Conservation (phyloP, 2,888 invertebrate species). For the Tiliacea citrago region DNA sequence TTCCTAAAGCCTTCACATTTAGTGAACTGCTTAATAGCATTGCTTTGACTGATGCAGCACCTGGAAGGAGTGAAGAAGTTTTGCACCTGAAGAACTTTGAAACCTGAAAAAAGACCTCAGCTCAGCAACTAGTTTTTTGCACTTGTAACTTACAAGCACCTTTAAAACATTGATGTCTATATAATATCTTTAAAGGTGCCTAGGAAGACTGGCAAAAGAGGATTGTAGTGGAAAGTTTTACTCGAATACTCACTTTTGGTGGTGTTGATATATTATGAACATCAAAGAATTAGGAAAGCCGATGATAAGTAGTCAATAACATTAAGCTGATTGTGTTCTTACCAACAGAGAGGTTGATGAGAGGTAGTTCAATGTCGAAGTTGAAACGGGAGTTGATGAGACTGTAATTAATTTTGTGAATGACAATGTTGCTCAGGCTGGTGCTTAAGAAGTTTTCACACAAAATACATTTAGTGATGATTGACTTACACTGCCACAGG, state of each 20-base stretch:
- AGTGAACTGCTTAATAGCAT: not conserved
- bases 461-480: no score
- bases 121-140: not conserved
- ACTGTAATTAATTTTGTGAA: not conserved
- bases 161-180: not conserved
- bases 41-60: not conserved
- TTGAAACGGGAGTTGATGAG: not conserved
- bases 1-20: not conserved
- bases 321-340: not conserved
- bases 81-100: not conserved
- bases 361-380: not conserved
- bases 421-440: not conserved
- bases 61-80: not conserved
- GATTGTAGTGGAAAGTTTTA: not conserved
- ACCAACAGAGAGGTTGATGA: not conserved
- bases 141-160: not conserved
- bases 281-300: not conserved
- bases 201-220: not conserved
- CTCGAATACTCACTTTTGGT: not conserved
- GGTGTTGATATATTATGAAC: not conserved
- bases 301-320: no score
- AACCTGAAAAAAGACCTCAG: not conserved
- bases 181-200: not conserved
- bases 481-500: constrained; percentile 77
- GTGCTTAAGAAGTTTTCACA: not conserved